Base-by-base conservation (phyloP, 2,888 invertebrate species). In the Calameuta filiformis region DNA sequence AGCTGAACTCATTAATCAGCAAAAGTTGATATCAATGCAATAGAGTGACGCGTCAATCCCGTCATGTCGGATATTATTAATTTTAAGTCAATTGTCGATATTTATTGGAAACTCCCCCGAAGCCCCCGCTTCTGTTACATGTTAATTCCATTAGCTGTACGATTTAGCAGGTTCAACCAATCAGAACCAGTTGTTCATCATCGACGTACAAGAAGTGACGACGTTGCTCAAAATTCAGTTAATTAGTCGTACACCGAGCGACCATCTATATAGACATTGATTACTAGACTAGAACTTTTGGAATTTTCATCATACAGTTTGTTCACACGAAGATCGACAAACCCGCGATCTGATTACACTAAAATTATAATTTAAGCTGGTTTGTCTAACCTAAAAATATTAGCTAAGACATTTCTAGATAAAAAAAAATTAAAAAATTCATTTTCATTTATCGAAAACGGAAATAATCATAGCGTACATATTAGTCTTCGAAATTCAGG, bases 91-190 rank as follows among this genome's bases (percentile, higher is more conserved):
- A 71, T 71, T 71, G 31, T 71, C 71, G 33, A 71, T 71, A 71
- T 71, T 71, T 71, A 71, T 71, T 34, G 71, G 71, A 71, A 71
- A 30, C 71, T 12, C 69, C 71, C 31, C 9, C 12, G 71, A 71
- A 12, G 71, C 31, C 9, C 31, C 23, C 71, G 11, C 69, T 80
- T 76, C 74, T 79, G 71, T 69, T 74, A 73, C 83, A 82, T 82
- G 79, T 84, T 83, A 83, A 81, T 83, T 82, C 82, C 82, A 84
- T 82, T 84, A 77, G 81, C 80, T 75, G 80, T 81, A 83, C 80
- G 79, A 80, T 83, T 84, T 81, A 82, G 79, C 81, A 80, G 82
- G 79, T 78, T 81, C 81, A 80, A 78, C 82, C 81, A 80, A 81
- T 81, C 81, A 83, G 81, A 84, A 84, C 81, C 83, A 80, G 82